phyloP scores from a whole-genome alignment of 1,140 invertebrate genomes.

The Mizuhopecten yessoensis region DNA sequence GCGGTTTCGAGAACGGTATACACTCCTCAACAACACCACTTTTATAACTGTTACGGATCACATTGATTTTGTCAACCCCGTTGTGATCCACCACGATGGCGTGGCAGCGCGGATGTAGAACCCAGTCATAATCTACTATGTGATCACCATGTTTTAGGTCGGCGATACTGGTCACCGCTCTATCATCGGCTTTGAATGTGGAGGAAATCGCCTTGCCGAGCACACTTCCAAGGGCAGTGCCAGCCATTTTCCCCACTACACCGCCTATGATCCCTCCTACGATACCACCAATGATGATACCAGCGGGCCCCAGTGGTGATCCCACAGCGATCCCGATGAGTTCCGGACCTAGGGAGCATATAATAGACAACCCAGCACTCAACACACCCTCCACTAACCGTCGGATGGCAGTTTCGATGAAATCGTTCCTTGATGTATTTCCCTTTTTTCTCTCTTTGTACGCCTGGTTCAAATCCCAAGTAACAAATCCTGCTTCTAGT shows the following conservation, averaged over 20 bases:
- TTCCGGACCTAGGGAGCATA: neutral
- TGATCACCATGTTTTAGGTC: conserved; percentile 2
- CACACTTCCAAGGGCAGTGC: neutral
- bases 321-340: neutral
- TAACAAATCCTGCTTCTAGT: neutral
- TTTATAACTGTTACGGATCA: neutral
- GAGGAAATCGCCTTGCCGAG: neutral
- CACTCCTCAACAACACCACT: neutral
- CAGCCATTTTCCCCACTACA: neutral
- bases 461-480: conserved; percentile 44
- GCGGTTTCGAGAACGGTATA: neutral
- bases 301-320: neutral
- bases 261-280: neutral
- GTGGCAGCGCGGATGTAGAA: neutral
- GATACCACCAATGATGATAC: neutral
- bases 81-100: neutral
- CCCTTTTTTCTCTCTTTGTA: conserved; percentile 6
- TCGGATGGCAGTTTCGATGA: conserved; percentile 1
- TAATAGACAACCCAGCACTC: neutral
- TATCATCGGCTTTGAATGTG: conserved; percentile 1
- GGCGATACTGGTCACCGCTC: neutral
- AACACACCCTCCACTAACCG: neutral
- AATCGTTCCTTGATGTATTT: conserved; percentile 36
- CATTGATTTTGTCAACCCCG: neutral
- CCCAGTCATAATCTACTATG: neutral